Percentiles rank a stretch among this genome's conserved stretches.
These are phyloP conservation scores for Drosophila hamatofila DNA, from an alignment of 2,888 invertebrate species.

Conservation along the genomic window DNA sequence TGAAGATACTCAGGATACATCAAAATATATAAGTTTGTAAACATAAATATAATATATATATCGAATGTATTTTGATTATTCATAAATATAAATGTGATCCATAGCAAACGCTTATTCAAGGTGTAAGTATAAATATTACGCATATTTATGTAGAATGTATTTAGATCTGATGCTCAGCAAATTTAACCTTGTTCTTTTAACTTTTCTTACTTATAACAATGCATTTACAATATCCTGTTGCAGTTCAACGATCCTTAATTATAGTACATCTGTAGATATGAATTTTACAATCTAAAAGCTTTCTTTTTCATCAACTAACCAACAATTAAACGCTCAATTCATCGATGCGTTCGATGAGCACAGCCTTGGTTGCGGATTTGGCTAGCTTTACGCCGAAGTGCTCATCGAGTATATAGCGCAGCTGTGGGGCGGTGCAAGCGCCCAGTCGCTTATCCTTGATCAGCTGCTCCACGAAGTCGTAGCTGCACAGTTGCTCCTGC, in stretches of 20 bases:
- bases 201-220: not conserved
- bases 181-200: not conserved
- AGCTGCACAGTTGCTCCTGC: slow-evolving; percentile 52
- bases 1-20: too few species aligned
- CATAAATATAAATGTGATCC: not conserved
- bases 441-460: slow-evolving; percentile 54
- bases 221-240: not conserved
- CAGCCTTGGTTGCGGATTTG: slow-evolving; percentile 57
- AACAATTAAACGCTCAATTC: slow-evolving; percentile 2
- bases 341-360: slow-evolving; percentile 63
- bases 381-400: slow-evolving; percentile 61
- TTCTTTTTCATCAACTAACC: not conserved
- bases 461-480: slow-evolving; percentile 62
- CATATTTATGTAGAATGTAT: too few species aligned
- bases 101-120: too few species aligned
- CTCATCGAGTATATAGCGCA: slow-evolving; percentile 62
- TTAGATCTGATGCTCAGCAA: not conserved
- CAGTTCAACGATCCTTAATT: not conserved
- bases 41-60: not conserved
- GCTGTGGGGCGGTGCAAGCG: slow-evolving; percentile 69
- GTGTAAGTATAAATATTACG: too few species aligned
- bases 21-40: too few species aligned
- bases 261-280: not conserved
- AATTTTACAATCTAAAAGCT: not conserved
- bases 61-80: not conserved